Percentiles rank a stretch among this genome's conserved stretches.
Conservation (phyloP, 1,140 invertebrate species). For the Zelostemma sp. region DNA sequence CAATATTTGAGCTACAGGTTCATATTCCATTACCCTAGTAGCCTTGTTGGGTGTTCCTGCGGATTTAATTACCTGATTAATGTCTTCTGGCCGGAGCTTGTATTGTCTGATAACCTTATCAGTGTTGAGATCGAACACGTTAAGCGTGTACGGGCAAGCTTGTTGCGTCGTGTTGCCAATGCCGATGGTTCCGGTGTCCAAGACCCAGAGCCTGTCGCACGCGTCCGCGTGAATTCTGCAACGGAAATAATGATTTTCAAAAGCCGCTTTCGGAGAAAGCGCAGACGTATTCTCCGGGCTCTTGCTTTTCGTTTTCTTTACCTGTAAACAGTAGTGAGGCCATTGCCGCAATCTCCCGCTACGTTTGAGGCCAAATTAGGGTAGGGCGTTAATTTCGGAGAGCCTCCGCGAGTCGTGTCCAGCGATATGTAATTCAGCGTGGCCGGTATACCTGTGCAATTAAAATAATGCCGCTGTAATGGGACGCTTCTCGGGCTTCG, state of each 20-base stretch:
- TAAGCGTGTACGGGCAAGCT: conserved; percentile 80
- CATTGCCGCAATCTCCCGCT: conserved; percentile 79
- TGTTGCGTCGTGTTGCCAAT: conserved; percentile 81
- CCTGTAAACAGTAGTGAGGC: conserved; percentile 81
- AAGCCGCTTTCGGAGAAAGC: background rate
- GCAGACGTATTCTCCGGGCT: background rate
- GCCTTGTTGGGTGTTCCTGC: no score
- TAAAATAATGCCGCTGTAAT: conserved; percentile 50
- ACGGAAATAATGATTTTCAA: background rate
- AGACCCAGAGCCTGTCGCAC: conserved; percentile 84
- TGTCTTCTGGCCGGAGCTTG: conserved; percentile 78
- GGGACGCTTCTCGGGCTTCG: conserved; percentile 8
- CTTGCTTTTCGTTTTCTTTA: conserved; percentile 33
- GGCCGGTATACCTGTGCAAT: conserved; percentile 78
- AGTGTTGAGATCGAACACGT: conserved; percentile 82
- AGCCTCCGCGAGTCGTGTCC: conserved; percentile 73
- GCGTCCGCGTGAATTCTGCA: conserved; percentile 75
- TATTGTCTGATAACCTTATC: conserved; percentile 79
- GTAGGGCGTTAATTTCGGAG: conserved; percentile 81
- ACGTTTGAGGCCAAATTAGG: conserved; percentile 81
- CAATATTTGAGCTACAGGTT: no score
- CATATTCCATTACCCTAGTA: no score
- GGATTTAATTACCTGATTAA: conserved; percentile 70
- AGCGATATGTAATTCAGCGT: conserved; percentile 84
- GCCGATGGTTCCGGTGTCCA: conserved; percentile 85